phyloP scores from a whole-genome alignment of 1,140 invertebrate genomes.

The Oscheius sp. region DNA sequence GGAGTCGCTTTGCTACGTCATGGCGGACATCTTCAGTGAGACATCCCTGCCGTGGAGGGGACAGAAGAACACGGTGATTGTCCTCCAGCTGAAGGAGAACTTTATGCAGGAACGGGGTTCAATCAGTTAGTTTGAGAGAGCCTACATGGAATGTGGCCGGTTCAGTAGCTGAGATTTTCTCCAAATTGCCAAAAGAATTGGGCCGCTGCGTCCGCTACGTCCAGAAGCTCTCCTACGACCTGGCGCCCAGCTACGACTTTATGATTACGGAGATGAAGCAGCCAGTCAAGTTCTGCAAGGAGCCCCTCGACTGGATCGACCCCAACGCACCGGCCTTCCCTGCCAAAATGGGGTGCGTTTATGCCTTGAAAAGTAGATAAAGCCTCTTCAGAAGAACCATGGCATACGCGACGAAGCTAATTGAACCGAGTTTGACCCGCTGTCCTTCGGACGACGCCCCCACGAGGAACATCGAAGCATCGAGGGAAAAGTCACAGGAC shows the following conservation, averaged over 20 bases:
- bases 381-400: too few relatives aligned
- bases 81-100: not conserved
- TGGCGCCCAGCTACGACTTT: not conserved
- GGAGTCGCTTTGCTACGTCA: conserved; percentile 14
- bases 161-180: not conserved
- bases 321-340: too few relatives aligned
- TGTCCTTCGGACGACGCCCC: too few relatives aligned
- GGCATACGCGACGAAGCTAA: too few relatives aligned
- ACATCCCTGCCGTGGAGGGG: conserved; percentile 4
- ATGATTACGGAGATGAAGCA: not conserved
- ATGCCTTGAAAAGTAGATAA: too few relatives aligned
- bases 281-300: not conserved
- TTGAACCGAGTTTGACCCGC: too few relatives aligned
- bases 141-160: not conserved
- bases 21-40: conserved; percentile 13
- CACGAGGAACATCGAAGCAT: not conserved
- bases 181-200: not conserved
- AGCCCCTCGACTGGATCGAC: not conserved
- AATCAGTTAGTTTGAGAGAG: not conserved
- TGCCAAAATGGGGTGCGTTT: too few relatives aligned
- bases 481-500: not conserved
- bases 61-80: not conserved
- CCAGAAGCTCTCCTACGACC: not conserved
- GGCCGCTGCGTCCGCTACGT: not conserved
- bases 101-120: not conserved